Evolutionary conservation across 2,888 invertebrate species (phyloP).

Genomic region (Eupithecia abbreviata): DNA sequence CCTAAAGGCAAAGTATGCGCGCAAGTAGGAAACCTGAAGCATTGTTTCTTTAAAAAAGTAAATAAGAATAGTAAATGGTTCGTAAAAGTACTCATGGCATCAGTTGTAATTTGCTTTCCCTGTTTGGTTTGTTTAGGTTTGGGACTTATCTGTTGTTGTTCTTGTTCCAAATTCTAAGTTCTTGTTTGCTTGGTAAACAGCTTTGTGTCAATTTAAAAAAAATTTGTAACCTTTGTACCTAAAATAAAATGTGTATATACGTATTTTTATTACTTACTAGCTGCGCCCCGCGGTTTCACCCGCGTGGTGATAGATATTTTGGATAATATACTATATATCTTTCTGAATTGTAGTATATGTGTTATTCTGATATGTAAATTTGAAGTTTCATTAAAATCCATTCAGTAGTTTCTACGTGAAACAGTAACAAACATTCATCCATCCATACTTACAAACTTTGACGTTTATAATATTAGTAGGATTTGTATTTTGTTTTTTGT

Average conservation of each 20-base stretch:
- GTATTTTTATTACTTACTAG: not conserved
- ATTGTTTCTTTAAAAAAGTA: slow-evolving; percentile 20
- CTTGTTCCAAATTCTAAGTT: not conserved
- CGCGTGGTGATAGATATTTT: too few species aligned
- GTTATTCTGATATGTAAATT: too few species aligned
- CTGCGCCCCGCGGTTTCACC: too few species aligned
- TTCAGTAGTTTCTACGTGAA: too few species aligned
- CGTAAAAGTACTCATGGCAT: not conserved
- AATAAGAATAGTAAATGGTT: slow-evolving; percentile 5
- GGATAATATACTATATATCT: too few species aligned
- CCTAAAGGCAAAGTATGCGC: not conserved
- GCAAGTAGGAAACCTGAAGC: not conserved
- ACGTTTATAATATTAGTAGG: too few species aligned
- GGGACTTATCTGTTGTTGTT: slow-evolving; percentile 3
- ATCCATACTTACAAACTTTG: too few species aligned
- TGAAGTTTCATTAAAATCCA: too few species aligned
- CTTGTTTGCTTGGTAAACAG: not conserved
- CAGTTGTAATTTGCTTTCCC: slow-evolving; percentile 6
- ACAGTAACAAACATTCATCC: too few species aligned
- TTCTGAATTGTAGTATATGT: too few species aligned
- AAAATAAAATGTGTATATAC: not conserved
- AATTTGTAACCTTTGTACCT: not conserved
- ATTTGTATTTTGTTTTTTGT: too few species aligned
- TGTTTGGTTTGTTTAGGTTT: slow-evolving; percentile 5
- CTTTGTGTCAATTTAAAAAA: not conserved